A percentile compares a stretch with the other conserved stretches of the same genome.
Evolutionary conservation across 53 echinoderm and acorn worm species (phyloP).

Genomic region (Henricia sp.): DNA sequence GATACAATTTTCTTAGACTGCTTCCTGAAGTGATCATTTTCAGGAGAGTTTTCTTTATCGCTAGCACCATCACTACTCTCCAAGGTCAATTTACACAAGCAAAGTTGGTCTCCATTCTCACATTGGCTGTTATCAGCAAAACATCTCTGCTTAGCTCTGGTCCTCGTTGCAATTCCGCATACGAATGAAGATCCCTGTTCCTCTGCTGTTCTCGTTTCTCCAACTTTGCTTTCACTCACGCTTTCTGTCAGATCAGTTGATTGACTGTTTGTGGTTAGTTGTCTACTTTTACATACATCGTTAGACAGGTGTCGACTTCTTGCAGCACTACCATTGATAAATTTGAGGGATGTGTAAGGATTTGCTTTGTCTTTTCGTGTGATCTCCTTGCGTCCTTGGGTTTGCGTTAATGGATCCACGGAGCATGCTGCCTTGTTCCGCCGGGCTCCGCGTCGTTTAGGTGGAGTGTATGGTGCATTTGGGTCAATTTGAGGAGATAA

Average conservation of each 20-base stretch:
- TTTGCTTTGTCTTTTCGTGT: background rate
- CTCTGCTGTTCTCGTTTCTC: background rate
- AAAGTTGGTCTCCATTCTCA: background rate
- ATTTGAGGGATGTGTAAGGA: constrained; percentile 23
- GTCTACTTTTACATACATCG: background rate
- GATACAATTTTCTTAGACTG: background rate
- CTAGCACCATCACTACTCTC: background rate
- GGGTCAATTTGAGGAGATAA: constrained; percentile 89
- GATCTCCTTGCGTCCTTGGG: constrained; percentile 29
- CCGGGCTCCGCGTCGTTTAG: constrained; percentile 55
- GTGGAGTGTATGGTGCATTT: constrained; percentile 46
- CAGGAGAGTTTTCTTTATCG: background rate
- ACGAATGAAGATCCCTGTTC: background rate
- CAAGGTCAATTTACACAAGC: background rate
- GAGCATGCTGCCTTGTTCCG: constrained; percentile 36
- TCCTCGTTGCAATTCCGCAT: constrained; percentile 9
- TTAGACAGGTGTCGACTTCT: background rate
- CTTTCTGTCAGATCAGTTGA: background rate
- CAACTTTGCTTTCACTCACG: background rate
- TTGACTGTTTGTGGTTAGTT: background rate
- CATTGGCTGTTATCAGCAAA: background rate
- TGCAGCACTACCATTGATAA: background rate
- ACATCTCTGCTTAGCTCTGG: constrained; percentile 8
- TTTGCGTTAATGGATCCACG: constrained; percentile 24
- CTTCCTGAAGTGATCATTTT: background rate